Conservation (phyloP, 2,888 invertebrate species). For the Hermaeophaga mercurialis region DNA sequence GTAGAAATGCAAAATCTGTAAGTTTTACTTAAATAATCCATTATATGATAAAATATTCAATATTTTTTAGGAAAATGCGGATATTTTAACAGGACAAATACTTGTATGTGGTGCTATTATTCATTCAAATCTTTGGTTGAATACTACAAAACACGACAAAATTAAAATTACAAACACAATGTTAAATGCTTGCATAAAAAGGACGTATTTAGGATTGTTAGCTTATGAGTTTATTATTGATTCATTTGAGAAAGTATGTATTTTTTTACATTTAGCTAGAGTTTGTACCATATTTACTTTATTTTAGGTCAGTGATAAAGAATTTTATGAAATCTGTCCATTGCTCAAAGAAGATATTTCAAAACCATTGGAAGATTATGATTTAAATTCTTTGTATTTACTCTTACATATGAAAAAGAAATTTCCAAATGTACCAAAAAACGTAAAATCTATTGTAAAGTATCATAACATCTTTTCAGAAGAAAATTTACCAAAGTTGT, state of each 20-base stretch:
- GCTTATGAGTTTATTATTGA: conserved; percentile 67
- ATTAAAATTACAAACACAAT: conserved; percentile 57
- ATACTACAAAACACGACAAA: conserved; percentile 60
- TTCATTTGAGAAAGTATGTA: conserved; percentile 61
- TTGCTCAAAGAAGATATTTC: conserved; percentile 64
- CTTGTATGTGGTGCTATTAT: conserved; percentile 73
- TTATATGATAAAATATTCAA: not conserved
- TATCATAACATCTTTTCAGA: conserved; percentile 55
- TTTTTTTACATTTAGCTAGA: not conserved
- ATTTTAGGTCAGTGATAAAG: conserved; percentile 53
- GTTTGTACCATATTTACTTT: too few species aligned
- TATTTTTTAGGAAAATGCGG: conserved; percentile 70
- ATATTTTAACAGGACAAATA: conserved; percentile 73
- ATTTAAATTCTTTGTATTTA: conserved; percentile 68
- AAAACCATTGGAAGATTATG: conserved; percentile 68
- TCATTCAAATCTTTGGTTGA: conserved; percentile 65
- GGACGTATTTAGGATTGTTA: conserved; percentile 66
- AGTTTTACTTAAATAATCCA: conserved; percentile 48
- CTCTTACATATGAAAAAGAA: conserved; percentile 59
- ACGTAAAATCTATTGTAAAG: conserved; percentile 1
- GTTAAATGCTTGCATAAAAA: conserved; percentile 64
- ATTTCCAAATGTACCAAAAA: conserved; percentile 55
- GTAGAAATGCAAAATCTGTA: conserved; percentile 70
- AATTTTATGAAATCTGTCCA: conserved; percentile 67
- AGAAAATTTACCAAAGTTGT: conserved; percentile 63